Percentiles rank a stretch among this genome's conserved stretches.
Evolutionary conservation across 2,113 vertebrate species (phyloP).

Genomic region (Myrmecophaga tridactyla): DNA sequence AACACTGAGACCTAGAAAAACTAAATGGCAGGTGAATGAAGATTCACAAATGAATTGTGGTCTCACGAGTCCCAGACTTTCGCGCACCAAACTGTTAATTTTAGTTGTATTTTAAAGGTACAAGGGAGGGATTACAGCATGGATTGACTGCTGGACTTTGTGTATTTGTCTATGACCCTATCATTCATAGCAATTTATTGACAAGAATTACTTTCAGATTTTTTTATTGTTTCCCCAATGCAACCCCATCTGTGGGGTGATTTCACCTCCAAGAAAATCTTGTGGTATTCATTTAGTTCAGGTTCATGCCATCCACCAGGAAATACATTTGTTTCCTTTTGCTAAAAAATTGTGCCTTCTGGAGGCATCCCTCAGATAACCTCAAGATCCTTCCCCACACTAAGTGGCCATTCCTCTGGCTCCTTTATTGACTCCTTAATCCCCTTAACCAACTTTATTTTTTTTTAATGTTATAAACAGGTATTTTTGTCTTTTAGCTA

Average conservation of each 20-base stretch:
- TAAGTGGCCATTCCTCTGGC: background rate
- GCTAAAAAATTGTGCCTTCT: background rate
- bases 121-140: accelerated
- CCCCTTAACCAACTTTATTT: background rate
- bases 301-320: background rate
- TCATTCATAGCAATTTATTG: background rate
- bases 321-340: constrained; percentile 9
- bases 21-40: background rate
- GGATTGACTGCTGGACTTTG: no score
- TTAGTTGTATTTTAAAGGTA: background rate
- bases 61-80: background rate
- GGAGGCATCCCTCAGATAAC: background rate
- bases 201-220: background rate
- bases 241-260: background rate
- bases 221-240: background rate
- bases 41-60: background rate
- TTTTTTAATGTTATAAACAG: background rate
- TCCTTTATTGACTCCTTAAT: background rate
- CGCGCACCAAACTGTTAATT: background rate
- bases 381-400: background rate
- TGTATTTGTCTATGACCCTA: background rate
- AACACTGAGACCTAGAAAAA: background rate
- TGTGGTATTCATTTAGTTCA: background rate
- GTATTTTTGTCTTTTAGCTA: background rate
- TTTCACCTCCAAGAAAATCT: background rate